phyloP scores from a whole-genome alignment of 2,888 invertebrate species.

The Temnothorax unifasciatus region DNA sequence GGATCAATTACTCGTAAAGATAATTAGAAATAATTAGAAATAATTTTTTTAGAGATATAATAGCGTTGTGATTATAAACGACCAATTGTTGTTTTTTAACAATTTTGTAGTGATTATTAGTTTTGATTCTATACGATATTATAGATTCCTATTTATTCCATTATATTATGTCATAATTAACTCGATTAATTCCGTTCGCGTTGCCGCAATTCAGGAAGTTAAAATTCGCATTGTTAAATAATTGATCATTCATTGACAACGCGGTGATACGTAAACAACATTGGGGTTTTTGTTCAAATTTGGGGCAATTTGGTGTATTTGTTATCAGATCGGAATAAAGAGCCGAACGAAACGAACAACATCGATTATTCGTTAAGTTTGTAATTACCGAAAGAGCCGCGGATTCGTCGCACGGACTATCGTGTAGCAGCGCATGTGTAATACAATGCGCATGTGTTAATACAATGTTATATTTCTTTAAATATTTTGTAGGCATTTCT shows the following conservation, averaged over 20 bases:
- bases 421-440: constrained; percentile 57
- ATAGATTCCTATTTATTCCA: constrained; percentile 11
- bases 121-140: neutral
- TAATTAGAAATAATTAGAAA: neutral
- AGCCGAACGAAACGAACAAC: constrained; percentile 61
- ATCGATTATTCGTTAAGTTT: constrained; percentile 65
- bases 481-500: neutral
- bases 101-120: neutral
- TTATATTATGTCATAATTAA: constrained; percentile 4
- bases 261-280: constrained; percentile 21
- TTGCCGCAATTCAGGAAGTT: constrained; percentile 18
- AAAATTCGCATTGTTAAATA: constrained; percentile 44
- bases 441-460: too few relatives aligned
- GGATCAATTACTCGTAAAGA: neutral
- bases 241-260: constrained; percentile 42
- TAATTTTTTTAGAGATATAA: neutral
- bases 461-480: neutral
- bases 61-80: neutral
- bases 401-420: constrained; percentile 60
- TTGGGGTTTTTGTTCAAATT: constrained; percentile 39
- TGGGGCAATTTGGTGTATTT: constrained; percentile 52
- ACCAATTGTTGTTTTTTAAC: neutral
- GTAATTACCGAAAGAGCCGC: constrained; percentile 69
- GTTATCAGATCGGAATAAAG: constrained; percentile 62
- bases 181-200: constrained; percentile 23